These are phyloP conservation scores for Melanocharis versteri DNA, from an alignment of 2,113 vertebrate species.

Conservation along the genomic window DNA sequence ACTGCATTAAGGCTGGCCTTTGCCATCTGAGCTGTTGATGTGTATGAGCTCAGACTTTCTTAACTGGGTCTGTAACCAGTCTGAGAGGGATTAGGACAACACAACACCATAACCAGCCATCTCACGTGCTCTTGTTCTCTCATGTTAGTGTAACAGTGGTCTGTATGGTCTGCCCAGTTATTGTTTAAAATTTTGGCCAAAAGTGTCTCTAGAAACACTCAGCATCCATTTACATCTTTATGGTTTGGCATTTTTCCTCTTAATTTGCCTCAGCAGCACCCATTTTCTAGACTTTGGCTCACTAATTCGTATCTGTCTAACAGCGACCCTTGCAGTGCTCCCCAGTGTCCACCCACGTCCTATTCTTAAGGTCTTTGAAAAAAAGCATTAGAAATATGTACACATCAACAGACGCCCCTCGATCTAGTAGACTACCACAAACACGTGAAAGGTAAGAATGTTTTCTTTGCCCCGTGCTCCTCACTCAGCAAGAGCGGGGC, in stretches of 20 bases:
- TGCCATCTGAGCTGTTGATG: constrained; percentile 30
- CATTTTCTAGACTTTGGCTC: not conserved
- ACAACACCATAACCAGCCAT: not conserved
- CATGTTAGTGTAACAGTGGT: not conserved
- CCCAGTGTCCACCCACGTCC: not conserved
- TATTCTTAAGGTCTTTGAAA: not conserved
- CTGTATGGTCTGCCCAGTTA: not conserved
- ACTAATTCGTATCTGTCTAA: not conserved
- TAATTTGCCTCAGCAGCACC: not conserved
- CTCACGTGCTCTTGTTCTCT: not conserved
- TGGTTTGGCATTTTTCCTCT: not conserved
- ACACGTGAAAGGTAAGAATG: not conserved
- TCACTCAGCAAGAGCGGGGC: not conserved
- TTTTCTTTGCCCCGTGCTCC: not conserved
- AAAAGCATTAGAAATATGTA: not conserved
- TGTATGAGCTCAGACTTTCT: not conserved
- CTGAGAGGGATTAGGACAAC: not conserved
- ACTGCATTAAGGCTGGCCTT: constrained; percentile 15
- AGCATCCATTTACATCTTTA: not conserved
- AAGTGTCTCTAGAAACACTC: not conserved
- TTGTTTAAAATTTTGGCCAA: not conserved
- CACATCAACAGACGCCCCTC: not conserved
- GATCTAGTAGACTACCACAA: not conserved
- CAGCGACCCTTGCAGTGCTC: not conserved
- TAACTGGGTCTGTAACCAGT: not conserved